phyloP scores from a whole-genome alignment of 2,797 vertebrate genomes.

The Acanthurus leucopareius region DNA sequence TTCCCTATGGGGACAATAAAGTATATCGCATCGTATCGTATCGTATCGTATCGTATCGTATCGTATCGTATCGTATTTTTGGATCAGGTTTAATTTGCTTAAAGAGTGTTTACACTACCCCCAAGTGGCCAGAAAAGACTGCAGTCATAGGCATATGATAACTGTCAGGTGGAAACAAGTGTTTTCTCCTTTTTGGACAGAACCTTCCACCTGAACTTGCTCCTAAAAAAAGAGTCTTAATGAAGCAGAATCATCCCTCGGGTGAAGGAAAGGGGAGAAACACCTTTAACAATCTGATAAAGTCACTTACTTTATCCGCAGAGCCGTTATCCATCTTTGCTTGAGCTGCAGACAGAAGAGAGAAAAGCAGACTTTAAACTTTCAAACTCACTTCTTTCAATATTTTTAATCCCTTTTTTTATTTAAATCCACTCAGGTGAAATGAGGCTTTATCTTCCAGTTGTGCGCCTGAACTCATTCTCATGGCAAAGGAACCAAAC shows the following conservation, averaged over 20 bases:
- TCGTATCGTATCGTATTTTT: too few relatives aligned
- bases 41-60: too few relatives aligned
- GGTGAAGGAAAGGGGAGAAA: background rate
- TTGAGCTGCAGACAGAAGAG: constrained; percentile 74
- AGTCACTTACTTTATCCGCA: constrained; percentile 81
- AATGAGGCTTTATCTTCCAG: constrained; percentile 8
- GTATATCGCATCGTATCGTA: too few relatives aligned
- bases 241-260: background rate
- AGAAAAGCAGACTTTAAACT: constrained; percentile 26
- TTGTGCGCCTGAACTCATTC: constrained; percentile 35
- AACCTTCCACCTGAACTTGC: too few relatives aligned
- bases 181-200: too few relatives aligned
- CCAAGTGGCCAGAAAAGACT: too few relatives aligned
- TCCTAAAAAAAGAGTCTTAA: too few relatives aligned
- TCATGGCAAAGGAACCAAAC: constrained; percentile 24
- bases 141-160: too few relatives aligned
- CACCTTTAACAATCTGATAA: accelerated
- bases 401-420: background rate
- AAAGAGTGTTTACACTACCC: too few relatives aligned
- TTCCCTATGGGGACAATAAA: too few relatives aligned
- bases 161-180: too few relatives aligned
- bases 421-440: constrained; percentile 31
- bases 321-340: constrained; percentile 81
- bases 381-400: background rate
- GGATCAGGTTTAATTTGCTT: background rate